phyloP scores from a whole-genome alignment of 2,888 invertebrate species.

The Acanthosepion esculentum region DNA sequence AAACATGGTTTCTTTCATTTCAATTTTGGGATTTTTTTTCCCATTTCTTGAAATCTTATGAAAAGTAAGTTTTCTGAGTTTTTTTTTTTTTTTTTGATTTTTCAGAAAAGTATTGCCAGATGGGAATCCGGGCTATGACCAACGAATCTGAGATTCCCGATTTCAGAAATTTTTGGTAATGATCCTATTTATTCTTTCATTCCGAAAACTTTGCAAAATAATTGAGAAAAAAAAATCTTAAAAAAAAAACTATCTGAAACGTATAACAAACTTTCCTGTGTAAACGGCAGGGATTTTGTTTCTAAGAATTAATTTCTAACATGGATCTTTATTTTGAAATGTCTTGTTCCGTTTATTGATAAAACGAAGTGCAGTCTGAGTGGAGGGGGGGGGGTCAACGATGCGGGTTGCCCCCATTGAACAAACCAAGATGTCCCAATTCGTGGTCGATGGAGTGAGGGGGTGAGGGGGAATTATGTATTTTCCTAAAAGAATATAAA shows the following conservation, averaged over 20 bases:
- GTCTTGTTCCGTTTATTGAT: constrained; percentile 2
- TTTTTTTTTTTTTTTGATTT: not conserved
- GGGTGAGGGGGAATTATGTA: not conserved
- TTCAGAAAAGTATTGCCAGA: not conserved
- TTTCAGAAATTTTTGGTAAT: not conserved
- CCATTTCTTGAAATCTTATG: too few species aligned
- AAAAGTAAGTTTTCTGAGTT: too few species aligned
- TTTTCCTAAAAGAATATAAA: not conserved
- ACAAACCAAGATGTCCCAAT: not conserved
- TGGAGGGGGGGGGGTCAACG: not conserved
- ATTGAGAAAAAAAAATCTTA: not conserved
- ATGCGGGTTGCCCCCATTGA: not conserved
- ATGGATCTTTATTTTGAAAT: not conserved
- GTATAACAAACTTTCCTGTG: not conserved
- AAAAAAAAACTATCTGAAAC: not conserved
- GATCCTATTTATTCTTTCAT: not conserved
- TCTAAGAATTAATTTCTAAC: constrained; percentile 22
- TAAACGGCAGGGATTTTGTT: not conserved
- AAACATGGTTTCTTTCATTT: too few species aligned
- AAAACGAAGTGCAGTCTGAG: not conserved
- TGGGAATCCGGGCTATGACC: not conserved
- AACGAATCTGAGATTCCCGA: not conserved
- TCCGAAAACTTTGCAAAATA: not conserved
- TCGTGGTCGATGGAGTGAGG: not conserved
- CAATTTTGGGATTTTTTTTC: too few species aligned